Evolutionary conservation across 2,113 vertebrate species (phyloP).

Genomic region (Indicator maculatus): DNA sequence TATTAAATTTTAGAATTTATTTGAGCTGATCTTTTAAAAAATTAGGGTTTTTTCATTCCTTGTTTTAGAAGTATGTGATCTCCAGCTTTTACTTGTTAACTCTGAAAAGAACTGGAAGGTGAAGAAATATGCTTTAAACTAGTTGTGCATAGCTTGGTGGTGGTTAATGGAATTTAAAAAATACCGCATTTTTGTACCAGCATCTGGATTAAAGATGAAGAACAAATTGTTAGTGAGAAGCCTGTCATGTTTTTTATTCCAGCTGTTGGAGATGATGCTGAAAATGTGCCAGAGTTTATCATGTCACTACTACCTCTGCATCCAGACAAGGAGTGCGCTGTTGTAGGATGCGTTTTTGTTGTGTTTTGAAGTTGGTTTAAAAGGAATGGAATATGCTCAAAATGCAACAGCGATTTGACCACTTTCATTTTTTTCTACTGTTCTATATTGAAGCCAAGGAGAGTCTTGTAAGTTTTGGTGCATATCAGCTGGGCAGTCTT

Average conservation of each 20-base stretch:
- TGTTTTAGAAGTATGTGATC: neutral
- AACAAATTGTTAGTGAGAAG: neutral
- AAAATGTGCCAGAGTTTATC: neutral
- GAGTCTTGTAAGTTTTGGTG: neutral
- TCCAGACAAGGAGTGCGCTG: neutral
- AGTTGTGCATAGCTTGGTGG: neutral
- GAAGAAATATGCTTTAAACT: neutral
- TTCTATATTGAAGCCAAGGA: neutral
- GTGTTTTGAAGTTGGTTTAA: neutral
- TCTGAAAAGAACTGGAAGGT: neutral
- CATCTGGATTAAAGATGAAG: slow-evolving; percentile 19
- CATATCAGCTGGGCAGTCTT: neutral
- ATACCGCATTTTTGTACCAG: neutral
- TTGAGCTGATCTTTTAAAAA: neutral
- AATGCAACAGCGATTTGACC: neutral
- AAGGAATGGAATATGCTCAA: neutral
- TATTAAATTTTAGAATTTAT: neutral
- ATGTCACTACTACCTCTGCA: neutral
- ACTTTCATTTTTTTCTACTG: neutral
- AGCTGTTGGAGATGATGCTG: neutral
- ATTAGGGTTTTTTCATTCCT: neutral
- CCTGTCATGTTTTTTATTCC: neutral
- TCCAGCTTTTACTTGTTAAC: neutral
- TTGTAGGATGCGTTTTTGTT: neutral
- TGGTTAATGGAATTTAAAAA: neutral